These are phyloP conservation scores for Spinus pinus DNA, from an alignment of 2,797 vertebrate genomes.

Conservation along the genomic window DNA sequence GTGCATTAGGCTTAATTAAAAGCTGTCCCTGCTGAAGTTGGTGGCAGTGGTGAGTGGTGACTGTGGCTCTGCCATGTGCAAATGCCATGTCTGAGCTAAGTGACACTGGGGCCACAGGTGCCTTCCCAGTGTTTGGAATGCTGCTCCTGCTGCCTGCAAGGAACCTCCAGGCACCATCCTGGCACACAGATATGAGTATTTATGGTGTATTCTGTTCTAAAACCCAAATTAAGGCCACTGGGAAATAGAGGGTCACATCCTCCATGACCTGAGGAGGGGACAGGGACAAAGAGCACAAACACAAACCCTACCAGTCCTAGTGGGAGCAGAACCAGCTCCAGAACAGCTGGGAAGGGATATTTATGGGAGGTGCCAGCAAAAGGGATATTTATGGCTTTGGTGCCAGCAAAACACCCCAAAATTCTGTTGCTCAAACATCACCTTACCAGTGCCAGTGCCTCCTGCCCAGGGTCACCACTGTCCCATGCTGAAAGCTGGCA, in stretches of 20 bases:
- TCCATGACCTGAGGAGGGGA: accelerated
- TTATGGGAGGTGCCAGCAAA: neutral
- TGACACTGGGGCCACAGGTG: accelerated
- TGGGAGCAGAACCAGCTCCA: neutral
- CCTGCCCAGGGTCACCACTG: neutral
- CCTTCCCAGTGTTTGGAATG: accelerated
- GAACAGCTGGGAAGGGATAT: neutral
- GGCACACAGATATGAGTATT: neutral
- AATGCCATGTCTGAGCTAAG: neutral
- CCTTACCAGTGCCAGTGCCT: neutral
- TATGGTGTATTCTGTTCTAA: neutral
- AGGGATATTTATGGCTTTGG: no score
- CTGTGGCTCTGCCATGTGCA: neutral
- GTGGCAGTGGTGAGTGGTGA: neutral
- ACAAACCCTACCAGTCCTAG: neutral
- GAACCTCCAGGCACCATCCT: neutral
- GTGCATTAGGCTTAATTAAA: neutral
- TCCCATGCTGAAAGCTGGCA: neutral
- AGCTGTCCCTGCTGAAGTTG: neutral
- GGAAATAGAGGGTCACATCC: neutral
- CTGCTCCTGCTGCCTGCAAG: neutral
- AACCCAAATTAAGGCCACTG: neutral
- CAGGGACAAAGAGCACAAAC: accelerated
- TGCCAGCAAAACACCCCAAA: neutral
- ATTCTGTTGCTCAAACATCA: neutral